phyloP scores from a whole-genome alignment of 2,888 invertebrate species.

The Omphaloscelis lunosa region DNA sequence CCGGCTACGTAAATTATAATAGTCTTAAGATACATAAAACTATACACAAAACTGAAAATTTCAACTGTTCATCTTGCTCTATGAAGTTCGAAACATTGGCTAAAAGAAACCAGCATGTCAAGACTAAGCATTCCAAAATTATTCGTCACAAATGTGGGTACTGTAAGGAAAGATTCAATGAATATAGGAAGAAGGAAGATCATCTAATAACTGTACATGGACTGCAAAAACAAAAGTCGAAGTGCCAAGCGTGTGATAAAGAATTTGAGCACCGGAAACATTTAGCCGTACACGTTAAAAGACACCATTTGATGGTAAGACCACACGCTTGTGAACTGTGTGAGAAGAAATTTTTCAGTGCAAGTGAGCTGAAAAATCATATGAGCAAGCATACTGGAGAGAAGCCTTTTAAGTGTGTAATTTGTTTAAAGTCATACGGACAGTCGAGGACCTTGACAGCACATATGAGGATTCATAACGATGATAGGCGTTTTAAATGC shows the following conservation, averaged over 20 bases:
- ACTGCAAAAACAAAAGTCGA: slow-evolving; percentile 66
- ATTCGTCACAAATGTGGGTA: slow-evolving; percentile 75
- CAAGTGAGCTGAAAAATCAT: slow-evolving; percentile 78
- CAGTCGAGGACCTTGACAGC: slow-evolving; percentile 69
- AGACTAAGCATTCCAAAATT: slow-evolving; percentile 67
- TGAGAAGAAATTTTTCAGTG: slow-evolving; percentile 54
- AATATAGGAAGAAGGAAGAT: slow-evolving; percentile 81
- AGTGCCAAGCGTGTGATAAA: slow-evolving; percentile 86
- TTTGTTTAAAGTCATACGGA: slow-evolving; percentile 78
- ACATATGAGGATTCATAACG: slow-evolving; percentile 74
- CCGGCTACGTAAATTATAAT: slow-evolving; percentile 78
- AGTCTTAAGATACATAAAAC: slow-evolving; percentile 68
- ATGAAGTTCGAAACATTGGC: slow-evolving; percentile 72
- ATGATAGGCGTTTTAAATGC: slow-evolving; percentile 71
- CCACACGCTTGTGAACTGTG: slow-evolving; percentile 60
- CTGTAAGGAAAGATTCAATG: slow-evolving; percentile 77
- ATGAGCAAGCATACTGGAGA: slow-evolving; percentile 80
- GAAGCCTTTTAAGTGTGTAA: slow-evolving; percentile 76
- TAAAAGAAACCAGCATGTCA: slow-evolving; percentile 71
- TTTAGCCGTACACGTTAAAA: slow-evolving; percentile 84
- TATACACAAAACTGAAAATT: slow-evolving; percentile 75
- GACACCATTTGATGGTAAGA: slow-evolving; percentile 72
- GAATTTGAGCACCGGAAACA: slow-evolving; percentile 84
- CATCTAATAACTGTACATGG: slow-evolving; percentile 81
- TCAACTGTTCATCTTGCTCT: slow-evolving; percentile 70